Evolutionary conservation across 92 coral and sea anemone genomes (phyloP).

Genomic region (Siderastrea radians): DNA sequence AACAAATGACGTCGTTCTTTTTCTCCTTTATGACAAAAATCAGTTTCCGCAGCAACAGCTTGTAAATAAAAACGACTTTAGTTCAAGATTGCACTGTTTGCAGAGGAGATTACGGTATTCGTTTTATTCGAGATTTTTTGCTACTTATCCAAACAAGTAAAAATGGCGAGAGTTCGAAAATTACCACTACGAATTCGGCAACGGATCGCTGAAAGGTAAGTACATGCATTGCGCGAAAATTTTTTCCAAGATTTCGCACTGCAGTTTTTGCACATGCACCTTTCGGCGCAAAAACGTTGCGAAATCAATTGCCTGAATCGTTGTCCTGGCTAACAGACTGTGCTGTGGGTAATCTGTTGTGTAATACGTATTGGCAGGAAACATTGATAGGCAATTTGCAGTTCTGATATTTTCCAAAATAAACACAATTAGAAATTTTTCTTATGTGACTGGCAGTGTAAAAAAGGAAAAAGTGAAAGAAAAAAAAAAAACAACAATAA

Average conservation of each 20-base stretch:
- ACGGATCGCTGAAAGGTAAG: not conserved
- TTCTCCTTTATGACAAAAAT: conserved; percentile 7
- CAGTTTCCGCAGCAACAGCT: not conserved
- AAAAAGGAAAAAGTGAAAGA: too few relatives aligned
- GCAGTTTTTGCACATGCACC: not conserved
- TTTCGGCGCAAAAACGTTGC: too few relatives aligned
- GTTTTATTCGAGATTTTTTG: not conserved
- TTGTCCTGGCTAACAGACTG: too few relatives aligned
- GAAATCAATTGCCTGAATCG: too few relatives aligned
- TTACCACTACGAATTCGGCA: not conserved
- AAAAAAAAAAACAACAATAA: too few relatives aligned
- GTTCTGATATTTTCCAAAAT: too few relatives aligned
- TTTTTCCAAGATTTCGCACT: not conserved
- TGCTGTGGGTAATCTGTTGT: too few relatives aligned
- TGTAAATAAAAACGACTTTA: not conserved
- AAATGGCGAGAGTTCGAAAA: conserved; percentile 13
- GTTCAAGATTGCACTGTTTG: conserved; percentile 1
- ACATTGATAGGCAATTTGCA: too few relatives aligned
- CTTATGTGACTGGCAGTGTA: too few relatives aligned
- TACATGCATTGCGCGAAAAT: not conserved
- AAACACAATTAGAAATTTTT: too few relatives aligned
- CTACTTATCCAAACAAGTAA: not conserved
- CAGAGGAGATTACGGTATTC: not conserved
- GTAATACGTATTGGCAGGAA: too few relatives aligned
- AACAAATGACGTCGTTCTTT: not conserved